These are phyloP conservation scores for Sitta carolinensis DNA, from an alignment of 2,797 vertebrate genomes.

Conservation along the genomic window DNA sequence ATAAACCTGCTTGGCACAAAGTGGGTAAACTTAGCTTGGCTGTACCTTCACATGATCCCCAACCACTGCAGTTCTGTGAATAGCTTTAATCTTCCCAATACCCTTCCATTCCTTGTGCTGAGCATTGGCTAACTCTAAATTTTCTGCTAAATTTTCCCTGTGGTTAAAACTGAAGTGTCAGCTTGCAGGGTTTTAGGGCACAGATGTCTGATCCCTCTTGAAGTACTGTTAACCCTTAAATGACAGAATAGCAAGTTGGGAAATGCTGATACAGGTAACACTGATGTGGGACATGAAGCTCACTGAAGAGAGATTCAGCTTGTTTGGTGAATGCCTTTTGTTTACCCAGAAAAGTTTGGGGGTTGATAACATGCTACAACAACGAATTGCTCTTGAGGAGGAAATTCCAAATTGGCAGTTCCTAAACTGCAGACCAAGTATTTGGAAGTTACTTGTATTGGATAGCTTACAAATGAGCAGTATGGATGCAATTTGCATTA, in stretches of 20 bases:
- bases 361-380: slow-evolving; percentile 8
- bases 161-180: slow-evolving; percentile 55
- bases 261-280: slow-evolving; percentile 29
- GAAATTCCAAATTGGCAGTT: slow-evolving; percentile 42
- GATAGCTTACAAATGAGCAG: slow-evolving; percentile 57
- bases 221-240: slow-evolving; percentile 40
- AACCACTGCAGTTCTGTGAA: slow-evolving; percentile 44
- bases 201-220: slow-evolving; percentile 47
- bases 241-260: slow-evolving; percentile 33
- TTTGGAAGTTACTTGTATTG: slow-evolving; percentile 50
- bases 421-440: slow-evolving; percentile 41
- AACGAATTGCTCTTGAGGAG: slow-evolving; percentile 39
- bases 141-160: slow-evolving; percentile 65
- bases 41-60: slow-evolving; percentile 66
- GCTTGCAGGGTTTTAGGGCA: slow-evolving; percentile 40
- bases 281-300: not conserved
- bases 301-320: slow-evolving; percentile 39
- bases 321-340: slow-evolving; percentile 34
- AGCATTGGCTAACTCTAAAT: slow-evolving; percentile 77
- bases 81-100: slow-evolving; percentile 29
- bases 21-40: slow-evolving; percentile 62
- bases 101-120: slow-evolving; percentile 59
- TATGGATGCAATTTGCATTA: slow-evolving; percentile 54
- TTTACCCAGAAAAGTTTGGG: slow-evolving; percentile 32
- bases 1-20: slow-evolving; percentile 65